A percentile compares a stretch with the other conserved stretches of the same genome.
Evolutionary conservation across 1,140 invertebrate species (phyloP).

Genomic region (Rhagoletis zephyria): DNA sequence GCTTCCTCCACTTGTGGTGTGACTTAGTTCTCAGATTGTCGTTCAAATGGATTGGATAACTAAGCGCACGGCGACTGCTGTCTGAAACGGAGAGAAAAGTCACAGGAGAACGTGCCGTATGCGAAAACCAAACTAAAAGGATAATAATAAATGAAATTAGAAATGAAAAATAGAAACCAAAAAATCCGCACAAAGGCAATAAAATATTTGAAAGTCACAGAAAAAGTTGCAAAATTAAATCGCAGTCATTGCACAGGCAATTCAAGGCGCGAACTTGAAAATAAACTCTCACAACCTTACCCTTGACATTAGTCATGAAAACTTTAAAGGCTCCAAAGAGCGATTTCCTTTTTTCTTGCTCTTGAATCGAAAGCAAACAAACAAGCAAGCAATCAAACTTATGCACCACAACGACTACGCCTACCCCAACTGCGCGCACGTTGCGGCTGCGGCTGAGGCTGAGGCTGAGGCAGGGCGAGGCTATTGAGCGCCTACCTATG

Average conservation of each 20-base stretch:
- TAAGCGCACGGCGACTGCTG: neutral
- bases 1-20: too few relatives aligned
- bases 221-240: neutral
- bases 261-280: constrained; percentile 19
- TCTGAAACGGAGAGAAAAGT: neutral
- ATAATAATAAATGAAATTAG: neutral
- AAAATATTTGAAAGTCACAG: neutral
- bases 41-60: neutral
- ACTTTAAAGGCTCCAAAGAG: constrained; percentile 21
- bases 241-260: neutral
- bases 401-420: neutral
- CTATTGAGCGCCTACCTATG: constrained; percentile 24
- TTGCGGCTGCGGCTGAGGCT: neutral
- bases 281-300: constrained; percentile 14
- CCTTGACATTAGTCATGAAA: constrained; percentile 49
- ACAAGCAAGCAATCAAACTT: constrained; percentile 19
- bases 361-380: constrained; percentile 8
- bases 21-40: too few relatives aligned
- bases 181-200: neutral
- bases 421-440: neutral
- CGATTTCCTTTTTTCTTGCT: constrained; percentile 32
- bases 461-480: neutral
- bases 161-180: neutral
- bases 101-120: neutral
- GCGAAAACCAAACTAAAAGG: neutral